Evolutionary conservation across 2,797 vertebrate species (phyloP), one percentile per base, ranked within the genome.

Genomic region (Limnodromus scolopaceus): DNA sequence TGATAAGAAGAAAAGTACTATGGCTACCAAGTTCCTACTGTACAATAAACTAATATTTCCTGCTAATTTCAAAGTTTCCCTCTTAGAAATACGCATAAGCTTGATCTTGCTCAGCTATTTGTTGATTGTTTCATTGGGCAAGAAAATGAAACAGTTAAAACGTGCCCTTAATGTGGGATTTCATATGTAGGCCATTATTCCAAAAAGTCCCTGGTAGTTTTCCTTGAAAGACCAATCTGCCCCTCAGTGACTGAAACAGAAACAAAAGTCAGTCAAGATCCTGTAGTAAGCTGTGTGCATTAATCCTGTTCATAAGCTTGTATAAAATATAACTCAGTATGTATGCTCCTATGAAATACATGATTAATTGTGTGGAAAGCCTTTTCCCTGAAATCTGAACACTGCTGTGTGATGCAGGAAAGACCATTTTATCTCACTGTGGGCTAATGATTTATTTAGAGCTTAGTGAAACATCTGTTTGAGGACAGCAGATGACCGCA

Each of bases 401-500:
- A 1, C 25, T 57, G 14, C 45, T 92, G 8, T 64, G 22, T 81
- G 74, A 55, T 72, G 66, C 9, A 22, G 32, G 49, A 91, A 82
- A 79, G 75, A 68, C 34, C 4, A 22, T 71, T 90, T 93, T 68
- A n/a, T 57, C 34, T 75, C 32, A 36, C 61, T 46, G 38, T 57
- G 49, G 49, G 45, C 34, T 85, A 89, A 69, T 93, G 2, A 79
- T 95, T 92, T 95, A 84, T 93, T 84, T 76, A 89, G 61, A 93
- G 63, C 28, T 81, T 72, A 39, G 23, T 46, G 43, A 92, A 84
- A 68, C 43, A 69, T 84, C 60, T 93, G 45, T 75, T 86, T 78
- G 74, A 89, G 57, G 77, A 78, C 30, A 80, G 48, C 57, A 87
- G 53, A 84, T 81, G 80, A 94, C 61, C 34, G 22, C 19, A 24